These are phyloP conservation scores for Pseudomyrmex gracilis DNA, from an alignment of 1,140 invertebrate genomes.

Conservation along the genomic window DNA sequence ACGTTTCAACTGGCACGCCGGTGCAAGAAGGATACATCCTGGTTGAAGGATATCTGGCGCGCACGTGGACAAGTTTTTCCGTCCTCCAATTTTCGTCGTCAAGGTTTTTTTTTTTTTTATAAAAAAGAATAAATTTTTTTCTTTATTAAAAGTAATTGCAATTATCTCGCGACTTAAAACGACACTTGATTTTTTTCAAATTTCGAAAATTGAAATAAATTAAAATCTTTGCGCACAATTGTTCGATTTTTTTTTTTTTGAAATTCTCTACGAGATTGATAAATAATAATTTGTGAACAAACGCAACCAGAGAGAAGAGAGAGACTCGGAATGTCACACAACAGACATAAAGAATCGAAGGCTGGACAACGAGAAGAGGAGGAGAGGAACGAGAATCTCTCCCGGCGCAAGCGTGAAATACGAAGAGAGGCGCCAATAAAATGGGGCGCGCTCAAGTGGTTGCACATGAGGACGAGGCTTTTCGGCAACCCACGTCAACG, in stretches of 20 bases:
- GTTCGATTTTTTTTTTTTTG: not conserved
- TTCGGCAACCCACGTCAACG: slow-evolving; percentile 66
- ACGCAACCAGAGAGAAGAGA: not conserved
- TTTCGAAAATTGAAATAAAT: not conserved
- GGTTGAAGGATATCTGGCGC: slow-evolving; percentile 48
- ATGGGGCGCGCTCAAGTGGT: slow-evolving; percentile 70
- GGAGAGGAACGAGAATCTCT: slow-evolving; percentile 31
- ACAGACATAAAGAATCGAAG: not conserved
- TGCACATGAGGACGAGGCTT: slow-evolving; percentile 71
- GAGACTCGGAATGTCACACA: too few species aligned
- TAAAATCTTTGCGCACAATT: not conserved
- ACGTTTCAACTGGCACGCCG: slow-evolving; percentile 16
- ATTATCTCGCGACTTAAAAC: not conserved
- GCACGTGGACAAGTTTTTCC: slow-evolving; percentile 37
- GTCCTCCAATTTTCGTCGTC: not conserved
- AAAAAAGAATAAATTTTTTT: not conserved
- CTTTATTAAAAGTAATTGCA: not conserved
- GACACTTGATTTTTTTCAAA: not conserved
- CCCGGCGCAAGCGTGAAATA: slow-evolving; percentile 65
- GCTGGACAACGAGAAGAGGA: not conserved
- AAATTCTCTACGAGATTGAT: too few species aligned
- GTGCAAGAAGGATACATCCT: slow-evolving; percentile 1
- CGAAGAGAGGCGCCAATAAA: slow-evolving; percentile 68
- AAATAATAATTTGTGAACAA: not conserved
- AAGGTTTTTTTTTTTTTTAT: not conserved